phyloP scores from a whole-genome alignment of 2,888 invertebrate genomes.

The Tricholauxania praeusta region DNA sequence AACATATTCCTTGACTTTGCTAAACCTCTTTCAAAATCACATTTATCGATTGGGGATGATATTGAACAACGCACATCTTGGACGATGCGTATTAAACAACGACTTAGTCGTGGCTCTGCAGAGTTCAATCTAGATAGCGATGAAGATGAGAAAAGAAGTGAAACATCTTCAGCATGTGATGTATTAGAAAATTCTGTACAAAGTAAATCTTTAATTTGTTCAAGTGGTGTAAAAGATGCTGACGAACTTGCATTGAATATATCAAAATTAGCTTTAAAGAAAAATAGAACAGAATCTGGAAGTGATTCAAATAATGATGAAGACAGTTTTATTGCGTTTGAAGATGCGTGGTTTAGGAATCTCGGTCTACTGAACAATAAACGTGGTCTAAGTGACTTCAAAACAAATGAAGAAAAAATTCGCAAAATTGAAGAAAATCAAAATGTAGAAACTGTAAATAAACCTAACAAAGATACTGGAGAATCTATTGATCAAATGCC shows the following conservation, averaged over 20 bases:
- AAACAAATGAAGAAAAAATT: not conserved
- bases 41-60: not conserved
- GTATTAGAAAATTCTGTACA: not conserved
- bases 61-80: conserved; percentile 11
- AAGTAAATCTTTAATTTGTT: not conserved
- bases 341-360: conserved; percentile 4
- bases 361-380: conserved; percentile 3
- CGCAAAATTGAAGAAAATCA: not conserved
- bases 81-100: conserved; percentile 26
- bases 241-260: conserved; percentile 27
- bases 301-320: not conserved
- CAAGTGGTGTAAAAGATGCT: not conserved
- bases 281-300: not conserved
- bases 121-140: conserved; percentile 17
- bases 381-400: not conserved
- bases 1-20: not conserved
- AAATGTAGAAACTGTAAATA: not conserved
- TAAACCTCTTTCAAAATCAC: too few species aligned
- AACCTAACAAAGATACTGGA: not conserved
- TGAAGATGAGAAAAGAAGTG: not conserved
- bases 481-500: conserved; percentile 16
- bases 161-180: not conserved
- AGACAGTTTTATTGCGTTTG: not conserved
- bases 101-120: conserved; percentile 10
- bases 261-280: conserved; percentile 25